Evolutionary conservation across 2,113 vertebrate genomes (phyloP).

Genomic region (Podarcis muralis): DNA sequence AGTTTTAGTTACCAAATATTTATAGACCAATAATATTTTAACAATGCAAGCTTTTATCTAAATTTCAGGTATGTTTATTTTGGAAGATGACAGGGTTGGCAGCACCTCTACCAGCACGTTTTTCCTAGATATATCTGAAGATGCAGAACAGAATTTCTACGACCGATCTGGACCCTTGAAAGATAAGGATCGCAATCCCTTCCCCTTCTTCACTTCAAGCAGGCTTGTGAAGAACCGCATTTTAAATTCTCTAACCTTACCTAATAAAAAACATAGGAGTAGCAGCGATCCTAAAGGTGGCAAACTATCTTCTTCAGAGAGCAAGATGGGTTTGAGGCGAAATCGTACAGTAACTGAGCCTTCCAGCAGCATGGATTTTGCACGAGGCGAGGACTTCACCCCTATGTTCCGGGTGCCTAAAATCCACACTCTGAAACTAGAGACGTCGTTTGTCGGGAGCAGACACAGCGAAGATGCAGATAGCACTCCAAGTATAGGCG

Average conservation of each 20-base stretch:
- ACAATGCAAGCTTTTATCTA: slow-evolving; percentile 17
- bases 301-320: slow-evolving; percentile 81
- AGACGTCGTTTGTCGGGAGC: slow-evolving; percentile 91
- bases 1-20: not conserved
- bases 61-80: slow-evolving; percentile 91
- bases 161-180: slow-evolving; percentile 89
- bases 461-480: slow-evolving; percentile 81
- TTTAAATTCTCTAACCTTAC: slow-evolving; percentile 91
- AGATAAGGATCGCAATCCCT: slow-evolving; percentile 90
- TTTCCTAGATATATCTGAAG: slow-evolving; percentile 87
- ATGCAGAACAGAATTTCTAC: slow-evolving; percentile 82
- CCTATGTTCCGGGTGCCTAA: slow-evolving; percentile 85
- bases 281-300: slow-evolving; percentile 91
- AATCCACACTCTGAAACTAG: slow-evolving; percentile 88
- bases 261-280: slow-evolving; percentile 95
- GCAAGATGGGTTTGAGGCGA: slow-evolving; percentile 82
- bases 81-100: slow-evolving; percentile 92
- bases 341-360: slow-evolving; percentile 94
- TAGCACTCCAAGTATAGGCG: slow-evolving; percentile 83
- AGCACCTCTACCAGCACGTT: slow-evolving; percentile 79
- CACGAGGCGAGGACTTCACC: slow-evolving; percentile 83
- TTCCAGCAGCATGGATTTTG: slow-evolving; percentile 81
- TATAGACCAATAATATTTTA: not conserved
- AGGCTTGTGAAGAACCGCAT: slow-evolving; percentile 92
- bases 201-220: slow-evolving; percentile 91